A percentile compares a stretch with the other conserved stretches of the same genome.
Evolutionary conservation across 2,113 vertebrate species (phyloP).

Genomic region (Syngnathus typhle): DNA sequence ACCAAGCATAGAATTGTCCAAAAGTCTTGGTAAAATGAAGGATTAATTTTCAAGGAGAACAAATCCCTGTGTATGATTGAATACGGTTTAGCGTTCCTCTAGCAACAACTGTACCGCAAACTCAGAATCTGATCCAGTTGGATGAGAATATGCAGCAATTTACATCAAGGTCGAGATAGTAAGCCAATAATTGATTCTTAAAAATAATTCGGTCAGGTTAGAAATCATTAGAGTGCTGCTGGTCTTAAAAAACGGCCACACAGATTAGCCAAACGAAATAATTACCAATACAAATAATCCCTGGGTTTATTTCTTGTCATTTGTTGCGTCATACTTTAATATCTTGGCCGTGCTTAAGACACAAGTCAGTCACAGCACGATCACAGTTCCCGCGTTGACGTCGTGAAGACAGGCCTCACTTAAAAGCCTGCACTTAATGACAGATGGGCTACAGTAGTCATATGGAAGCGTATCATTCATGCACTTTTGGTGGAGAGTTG

Average conservation of each 20-base stretch:
- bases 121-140: no score
- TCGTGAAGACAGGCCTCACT: constrained; percentile 34
- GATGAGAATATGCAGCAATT: neutral
- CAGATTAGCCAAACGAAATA: neutral
- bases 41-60: neutral
- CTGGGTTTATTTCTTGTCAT: no score
- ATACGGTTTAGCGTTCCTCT: neutral
- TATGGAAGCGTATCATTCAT: constrained; percentile 46
- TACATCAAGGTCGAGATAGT: neutral
- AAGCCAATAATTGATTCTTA: neutral
- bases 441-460: constrained; percentile 29
- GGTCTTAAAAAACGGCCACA: neutral
- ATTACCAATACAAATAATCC: neutral
- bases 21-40: neutral
- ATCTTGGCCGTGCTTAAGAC: constrained; percentile 18
- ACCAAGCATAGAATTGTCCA: constrained; percentile 1
- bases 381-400: constrained; percentile 30
- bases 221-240: no score
- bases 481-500: constrained; percentile 33
- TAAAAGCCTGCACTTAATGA: constrained; percentile 52
- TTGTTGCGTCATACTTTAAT: neutral
- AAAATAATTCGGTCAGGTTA: no score
- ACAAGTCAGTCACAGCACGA: constrained; percentile 23
- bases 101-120: neutral
- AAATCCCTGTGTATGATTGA: neutral